Base-by-base conservation (phyloP, 2,797 vertebrate species). In the Otus scops region DNA sequence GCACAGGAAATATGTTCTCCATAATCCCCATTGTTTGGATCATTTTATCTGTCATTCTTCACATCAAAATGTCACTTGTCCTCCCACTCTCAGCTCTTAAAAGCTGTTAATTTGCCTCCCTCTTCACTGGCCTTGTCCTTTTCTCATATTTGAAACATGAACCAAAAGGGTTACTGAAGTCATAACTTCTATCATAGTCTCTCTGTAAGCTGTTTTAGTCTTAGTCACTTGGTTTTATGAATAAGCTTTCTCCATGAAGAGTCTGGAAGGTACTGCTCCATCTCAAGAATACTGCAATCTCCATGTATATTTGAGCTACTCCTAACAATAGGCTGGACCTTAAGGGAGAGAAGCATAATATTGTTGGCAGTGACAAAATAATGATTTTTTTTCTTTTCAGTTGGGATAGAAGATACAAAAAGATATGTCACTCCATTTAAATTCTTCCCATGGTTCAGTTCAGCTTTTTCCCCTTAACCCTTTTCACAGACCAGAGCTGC, bases 61-160 rank as follows among this genome's bases (percentile, higher is more conserved):
- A 83, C 75, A 74, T 90, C 74, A 54, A 90, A 92, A 81, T 61
- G 76, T 94, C 89, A 67, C 15, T 95, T 21, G 1, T 86, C 77
- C 90, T 96, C 92, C 90, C 74, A 95, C 92, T 90, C 91, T 67
- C 57, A 59, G 56, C 48, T 91, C 77, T 84, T 90, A 92, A 94
- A 93, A 94, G 85, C 84, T 94, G 45, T 78, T 96, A 86, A 92
- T 96, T 93, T 94, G 32, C 63, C 23, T 81, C 30, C n/a, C 21
- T 88, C n/a, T 84, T 90, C 70, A 56, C 70, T 27, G 15, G 43
- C 80, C 76, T 85, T 90, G 59, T 90, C 74, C 80, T 94, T 91
- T 88, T 85, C 65, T 91, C 24, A 16, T 56, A 18, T 82, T 80
- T 86, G 88, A 78, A 95, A 43, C 54, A 61, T 13, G 45, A 91